phyloP scores from a whole-genome alignment of 2,113 vertebrate species.

The Dermatemys mawii region DNA sequence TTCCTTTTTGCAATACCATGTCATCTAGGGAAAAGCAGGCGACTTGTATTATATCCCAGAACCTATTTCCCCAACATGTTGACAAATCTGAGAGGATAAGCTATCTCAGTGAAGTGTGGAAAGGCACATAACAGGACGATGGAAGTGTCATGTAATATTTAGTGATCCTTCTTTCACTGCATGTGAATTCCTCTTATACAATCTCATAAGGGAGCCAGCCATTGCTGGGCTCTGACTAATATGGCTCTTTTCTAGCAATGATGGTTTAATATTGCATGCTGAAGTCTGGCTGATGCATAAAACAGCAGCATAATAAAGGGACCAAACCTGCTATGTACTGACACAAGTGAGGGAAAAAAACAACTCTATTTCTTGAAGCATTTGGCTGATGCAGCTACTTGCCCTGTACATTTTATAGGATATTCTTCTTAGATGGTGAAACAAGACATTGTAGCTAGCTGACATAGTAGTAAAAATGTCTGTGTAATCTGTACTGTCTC shows the following conservation, averaged over 20 bases:
- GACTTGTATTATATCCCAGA: background rate
- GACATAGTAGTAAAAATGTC: too few relatives aligned
- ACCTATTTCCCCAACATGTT: constrained; percentile 14
- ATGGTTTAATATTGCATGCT: constrained; percentile 60
- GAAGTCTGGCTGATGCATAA: constrained; percentile 36
- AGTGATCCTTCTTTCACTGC: background rate
- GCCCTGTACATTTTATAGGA: background rate
- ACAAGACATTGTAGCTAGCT: background rate
- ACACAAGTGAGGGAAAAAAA: constrained; percentile 41
- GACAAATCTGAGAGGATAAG: constrained; percentile 52
- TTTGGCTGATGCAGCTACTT: background rate
- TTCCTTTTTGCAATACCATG: background rate
- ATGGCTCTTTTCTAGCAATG: constrained; percentile 14
- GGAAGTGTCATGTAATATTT: constrained; percentile 54
- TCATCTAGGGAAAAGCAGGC: constrained; percentile 15
- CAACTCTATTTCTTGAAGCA: background rate
- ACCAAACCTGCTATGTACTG: constrained; percentile 29
- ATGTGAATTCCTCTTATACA: constrained; percentile 19
- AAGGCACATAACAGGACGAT: constrained; percentile 48
- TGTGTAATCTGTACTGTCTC: background rate
- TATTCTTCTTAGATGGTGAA: background rate
- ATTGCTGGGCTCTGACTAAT: constrained; percentile 41
- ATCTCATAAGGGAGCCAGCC: background rate
- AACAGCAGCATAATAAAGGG: constrained; percentile 21
- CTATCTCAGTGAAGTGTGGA: constrained; percentile 42